phyloP scores from a whole-genome alignment of 2,113 vertebrate species.

The Erythrolamprus reginae region DNA sequence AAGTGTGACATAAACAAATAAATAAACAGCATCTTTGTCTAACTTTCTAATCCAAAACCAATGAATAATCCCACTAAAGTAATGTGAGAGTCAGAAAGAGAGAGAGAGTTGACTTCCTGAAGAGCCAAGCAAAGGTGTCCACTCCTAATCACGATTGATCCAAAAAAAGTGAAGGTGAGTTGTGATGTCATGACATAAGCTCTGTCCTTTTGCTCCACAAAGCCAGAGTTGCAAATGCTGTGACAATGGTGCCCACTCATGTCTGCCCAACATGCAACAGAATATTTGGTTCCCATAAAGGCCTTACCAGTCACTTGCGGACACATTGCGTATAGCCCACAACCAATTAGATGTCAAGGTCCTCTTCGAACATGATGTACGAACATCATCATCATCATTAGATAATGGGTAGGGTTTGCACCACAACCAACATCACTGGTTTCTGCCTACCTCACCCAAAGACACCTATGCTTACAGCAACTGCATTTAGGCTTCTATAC shows the following conservation, averaged over 20 bases:
- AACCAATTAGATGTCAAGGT: too few relatives aligned
- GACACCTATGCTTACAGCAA: neutral
- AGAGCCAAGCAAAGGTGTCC: neutral
- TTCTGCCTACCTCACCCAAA: neutral
- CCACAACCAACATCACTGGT: neutral
- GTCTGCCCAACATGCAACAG: too few relatives aligned
- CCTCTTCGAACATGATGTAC: too few relatives aligned
- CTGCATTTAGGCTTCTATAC: neutral
- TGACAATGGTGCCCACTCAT: too few relatives aligned
- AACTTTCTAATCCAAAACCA: neutral
- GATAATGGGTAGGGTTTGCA: neutral
- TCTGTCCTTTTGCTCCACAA: neutral
- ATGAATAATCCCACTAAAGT: neutral
- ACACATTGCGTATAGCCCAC: too few relatives aligned
- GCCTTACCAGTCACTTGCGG: too few relatives aligned
- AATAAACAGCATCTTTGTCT: neutral
- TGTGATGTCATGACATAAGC: neutral
- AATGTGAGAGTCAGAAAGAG: neutral
- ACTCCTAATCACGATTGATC: neutral
- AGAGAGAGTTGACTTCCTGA: neutral
- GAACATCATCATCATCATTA: too few relatives aligned
- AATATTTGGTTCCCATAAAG: too few relatives aligned
- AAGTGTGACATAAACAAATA: too few relatives aligned
- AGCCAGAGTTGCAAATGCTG: too few relatives aligned
- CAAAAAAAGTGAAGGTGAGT: neutral